Evolutionary conservation across 64 coral and sea anemone species (phyloP).

Genomic region (Montipora cactus): DNA sequence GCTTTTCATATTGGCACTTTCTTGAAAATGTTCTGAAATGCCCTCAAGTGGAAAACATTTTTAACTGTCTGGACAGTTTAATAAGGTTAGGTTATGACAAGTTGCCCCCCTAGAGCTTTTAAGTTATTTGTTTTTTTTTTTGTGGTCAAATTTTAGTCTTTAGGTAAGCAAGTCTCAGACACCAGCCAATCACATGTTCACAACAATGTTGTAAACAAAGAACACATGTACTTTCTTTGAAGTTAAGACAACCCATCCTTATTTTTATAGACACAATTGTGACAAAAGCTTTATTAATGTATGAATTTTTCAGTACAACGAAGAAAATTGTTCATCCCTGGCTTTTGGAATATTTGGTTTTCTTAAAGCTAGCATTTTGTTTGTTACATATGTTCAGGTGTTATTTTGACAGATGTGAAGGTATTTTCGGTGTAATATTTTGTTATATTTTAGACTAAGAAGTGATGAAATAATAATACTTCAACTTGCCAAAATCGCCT

Average conservation of each 20-base stretch:
- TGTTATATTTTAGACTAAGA: no score
- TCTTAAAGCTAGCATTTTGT: not conserved
- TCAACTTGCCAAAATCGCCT: no score
- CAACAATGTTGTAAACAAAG: constrained; percentile 17
- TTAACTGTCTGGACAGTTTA: no score
- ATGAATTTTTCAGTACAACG: no score
- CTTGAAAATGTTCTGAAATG: not conserved
- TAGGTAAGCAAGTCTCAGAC: not conserved
- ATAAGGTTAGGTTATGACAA: no score
- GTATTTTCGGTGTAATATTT: not conserved
- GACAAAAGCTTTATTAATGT: not conserved
- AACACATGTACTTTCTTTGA: constrained; percentile 13
- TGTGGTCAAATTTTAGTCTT: not conserved
- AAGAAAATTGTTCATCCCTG: not conserved
- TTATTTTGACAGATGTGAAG: not conserved
- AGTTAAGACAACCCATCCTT: no score
- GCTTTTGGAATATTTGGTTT: not conserved
- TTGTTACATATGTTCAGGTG: not conserved
- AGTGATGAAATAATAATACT: no score
- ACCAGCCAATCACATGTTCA: constrained; percentile 18
- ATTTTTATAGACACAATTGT: no score
- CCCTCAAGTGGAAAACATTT: no score
- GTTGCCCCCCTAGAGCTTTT: no score
- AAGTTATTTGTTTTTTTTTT: not conserved
- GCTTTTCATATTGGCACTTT: no score